Percentiles rank a stretch among this genome's conserved stretches.
Conservation (phyloP, 2,888 invertebrate species). For the Cybosia mesomella region DNA sequence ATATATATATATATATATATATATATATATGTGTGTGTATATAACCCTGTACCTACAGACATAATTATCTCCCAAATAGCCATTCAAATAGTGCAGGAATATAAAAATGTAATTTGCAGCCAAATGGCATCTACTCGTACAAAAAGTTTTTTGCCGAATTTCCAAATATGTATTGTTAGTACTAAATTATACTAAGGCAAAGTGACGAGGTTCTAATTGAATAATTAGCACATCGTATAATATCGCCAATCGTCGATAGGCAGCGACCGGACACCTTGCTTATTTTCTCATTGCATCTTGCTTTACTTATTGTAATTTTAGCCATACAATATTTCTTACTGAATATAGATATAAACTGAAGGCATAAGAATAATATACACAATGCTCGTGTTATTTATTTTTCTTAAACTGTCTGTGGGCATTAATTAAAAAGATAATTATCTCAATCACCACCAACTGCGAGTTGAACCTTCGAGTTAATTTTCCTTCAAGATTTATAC, state of each 20-base stretch:
- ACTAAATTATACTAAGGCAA: not conserved
- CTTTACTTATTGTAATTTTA: not conserved
- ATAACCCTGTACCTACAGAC: no score
- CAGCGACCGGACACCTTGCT: not conserved
- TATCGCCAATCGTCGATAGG: not conserved
- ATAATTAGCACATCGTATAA: not conserved
- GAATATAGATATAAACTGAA: not conserved
- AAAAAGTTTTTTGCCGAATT: not conserved
- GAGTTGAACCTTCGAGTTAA: not conserved
- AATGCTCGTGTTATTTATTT: no score
- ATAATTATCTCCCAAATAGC: no score
- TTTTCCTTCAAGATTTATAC: not conserved
- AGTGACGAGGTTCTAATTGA: no score
- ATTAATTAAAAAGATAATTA: not conserved
- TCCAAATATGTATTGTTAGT: not conserved
- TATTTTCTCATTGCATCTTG: no score
- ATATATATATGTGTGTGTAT: no score
- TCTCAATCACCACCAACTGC: not conserved
- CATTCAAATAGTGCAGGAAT: not conserved
- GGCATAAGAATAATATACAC: not conserved
- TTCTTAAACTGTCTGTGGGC: not conserved
- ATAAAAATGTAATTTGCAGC: not conserved
- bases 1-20: no score
- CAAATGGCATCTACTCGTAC: not conserved
- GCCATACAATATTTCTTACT: not conserved